Base-by-base conservation (phyloP, 2,797 vertebrate species). In the Vespertilio murinus region DNA sequence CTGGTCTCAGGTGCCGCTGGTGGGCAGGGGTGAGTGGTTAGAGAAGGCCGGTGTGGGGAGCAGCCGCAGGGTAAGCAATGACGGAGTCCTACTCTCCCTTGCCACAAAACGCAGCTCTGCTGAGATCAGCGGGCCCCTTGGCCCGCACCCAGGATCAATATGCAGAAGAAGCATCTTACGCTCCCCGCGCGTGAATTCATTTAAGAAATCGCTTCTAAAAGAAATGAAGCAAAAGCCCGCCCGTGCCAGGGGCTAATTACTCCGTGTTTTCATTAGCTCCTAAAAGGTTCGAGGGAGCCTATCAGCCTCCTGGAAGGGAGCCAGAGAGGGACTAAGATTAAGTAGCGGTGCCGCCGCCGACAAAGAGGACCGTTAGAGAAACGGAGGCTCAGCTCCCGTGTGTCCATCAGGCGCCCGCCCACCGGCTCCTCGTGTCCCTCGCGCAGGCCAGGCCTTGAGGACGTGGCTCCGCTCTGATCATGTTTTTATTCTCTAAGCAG, bases 401-500 rank as follows among this genome's bases (percentile, higher is more conserved):
- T 28, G 38, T 89, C 71, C 12, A 1, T 33, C 20, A 0, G 28
- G 80, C 0, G 0, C 25, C 28, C 40, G 17, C 10, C 33, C 23
- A 1, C 7, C 69, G 30, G 25, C 73, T 25, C 33, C 20, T 7
- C 16, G 0, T 25, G 59, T 64, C 40, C 56, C 45, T 64, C 61
- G 64, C 79, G 95, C 92, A 88, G 92, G 96, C 33, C 59, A 74
- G 80, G 92, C 80, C 82, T 71, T 93, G 59, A 94, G 65, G 71
- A 95, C 54, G 82, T 94, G 93, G 94, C 98, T 98, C 98, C 98
- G 97, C 97, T 95, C 98, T 99, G 97, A 98, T 95, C 61, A 89
- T 97, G 94, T 82, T 97, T 98, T 98, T 98, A 96, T 97, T 98
- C 98, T 10, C 80, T 98, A 98, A 98, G 98, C 99, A 98, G 98